A percentile compares a stretch with the other conserved stretches of the same genome.
phyloP scores from a whole-genome alignment of 2,797 vertebrate genomes.

The Epinephelus coioides region DNA sequence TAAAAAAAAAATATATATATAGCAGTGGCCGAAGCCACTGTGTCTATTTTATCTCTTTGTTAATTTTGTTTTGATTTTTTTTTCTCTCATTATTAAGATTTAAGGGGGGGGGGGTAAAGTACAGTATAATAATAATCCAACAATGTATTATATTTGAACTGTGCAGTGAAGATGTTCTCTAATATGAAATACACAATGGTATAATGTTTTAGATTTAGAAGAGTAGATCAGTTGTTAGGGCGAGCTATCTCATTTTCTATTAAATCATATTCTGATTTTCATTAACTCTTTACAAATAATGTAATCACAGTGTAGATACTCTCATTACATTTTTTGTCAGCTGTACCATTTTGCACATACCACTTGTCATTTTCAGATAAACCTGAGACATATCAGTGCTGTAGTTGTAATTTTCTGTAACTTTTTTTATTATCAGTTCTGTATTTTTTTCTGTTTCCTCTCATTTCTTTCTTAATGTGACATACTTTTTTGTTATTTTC shows the following conservation, averaged over 20 bases:
- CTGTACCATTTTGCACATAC: conserved; percentile 91
- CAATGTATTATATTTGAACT: conserved; percentile 94
- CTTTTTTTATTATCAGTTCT: conserved; percentile 41
- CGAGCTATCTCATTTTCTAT: conserved; percentile 95
- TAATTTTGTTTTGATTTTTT: conserved; percentile 33
- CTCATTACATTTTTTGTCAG: conserved; percentile 87
- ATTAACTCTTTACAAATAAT: conserved; percentile 94
- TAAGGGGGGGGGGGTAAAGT: conserved; percentile 55
- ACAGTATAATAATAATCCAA: conserved; percentile 70
- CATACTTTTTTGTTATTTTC: conserved; percentile 81
- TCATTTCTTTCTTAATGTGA: conserved; percentile 70
- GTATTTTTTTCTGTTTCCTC: conserved; percentile 50
- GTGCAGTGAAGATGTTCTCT: conserved; percentile 96
- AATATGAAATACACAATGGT: conserved; percentile 92
- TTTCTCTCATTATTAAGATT: conserved; percentile 87
- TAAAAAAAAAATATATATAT: conserved; percentile 75
- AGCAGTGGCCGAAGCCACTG: conserved; percentile 89
- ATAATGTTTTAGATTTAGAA: conserved; percentile 95
- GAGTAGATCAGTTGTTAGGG: conserved; percentile 93
- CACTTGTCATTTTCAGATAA: conserved; percentile 91
- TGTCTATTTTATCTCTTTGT: conserved; percentile 89
- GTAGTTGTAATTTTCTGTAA: conserved; percentile 49
- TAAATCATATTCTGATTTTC: conserved; percentile 94
- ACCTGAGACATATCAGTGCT: conserved; percentile 74
- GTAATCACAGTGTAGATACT: conserved; percentile 91